Base-by-base conservation (phyloP, 2,888 invertebrate genomes). In the Eupithecia centaureata region DNA sequence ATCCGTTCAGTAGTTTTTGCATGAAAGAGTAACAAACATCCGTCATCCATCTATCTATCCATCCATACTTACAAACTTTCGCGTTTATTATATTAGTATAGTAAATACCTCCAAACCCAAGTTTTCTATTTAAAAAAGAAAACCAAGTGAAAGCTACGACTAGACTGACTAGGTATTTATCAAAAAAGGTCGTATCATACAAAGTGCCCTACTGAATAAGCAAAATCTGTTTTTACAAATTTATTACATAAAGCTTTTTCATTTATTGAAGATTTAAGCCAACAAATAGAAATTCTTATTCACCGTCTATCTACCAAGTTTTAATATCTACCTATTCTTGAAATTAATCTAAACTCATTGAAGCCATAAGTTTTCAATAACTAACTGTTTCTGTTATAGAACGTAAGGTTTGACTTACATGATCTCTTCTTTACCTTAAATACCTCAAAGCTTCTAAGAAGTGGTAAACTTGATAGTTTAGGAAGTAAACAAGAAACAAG, bases 151-250 rank as follows among this genome's bases (percentile, higher is more conserved):
- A 22, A 12, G 18, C 47, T 47, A 22, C 10, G 22, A 10, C 22
- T 47, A 12, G 3, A 4, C 22, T 4, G 22, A 10, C 22, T 47
- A 12, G 3, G 12, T 47, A 52, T 52, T 52, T 52, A 27, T 25
- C 5, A 25, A 8, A 51, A 51, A 51, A 51, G 25, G 12, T 51
- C 51, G 25, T 8, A 18, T 47, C 22, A 25, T 51, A 51, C 51
- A 51, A 51, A 52, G 52, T 52, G 27, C 15, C 7, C 13, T 52
- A 7, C 52, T 52, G 27, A 52, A 52, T 52, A 52, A 25, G 52
- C 52, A 52, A 52, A 52, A 52, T 52, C 15, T 15, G 27, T 27
- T 15, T 25, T 52, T 27, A 12, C 25, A 27, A 52, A 27, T 47
- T 22, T 22, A 10, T 22, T 52, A 52, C 27, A 5, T 27, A 52